Base-by-base conservation (phyloP, 2,113 vertebrate genomes). In the Misgurnus anguillicaudatus region DNA sequence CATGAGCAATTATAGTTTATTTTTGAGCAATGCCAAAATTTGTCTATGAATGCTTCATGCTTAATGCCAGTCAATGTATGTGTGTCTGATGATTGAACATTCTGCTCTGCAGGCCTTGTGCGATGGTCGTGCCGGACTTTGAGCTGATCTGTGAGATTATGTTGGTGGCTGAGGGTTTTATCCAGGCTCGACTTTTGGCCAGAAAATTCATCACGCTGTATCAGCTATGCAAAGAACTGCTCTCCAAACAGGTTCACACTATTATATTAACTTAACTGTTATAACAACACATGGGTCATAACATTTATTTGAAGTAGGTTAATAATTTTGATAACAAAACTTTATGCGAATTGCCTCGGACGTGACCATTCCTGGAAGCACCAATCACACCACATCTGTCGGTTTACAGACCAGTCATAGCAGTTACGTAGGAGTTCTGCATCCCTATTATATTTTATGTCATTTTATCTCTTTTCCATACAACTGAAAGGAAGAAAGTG, bases 101-200 rank as follows among this genome's bases (percentile, higher is more conserved):
- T 58, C 5, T 57, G 39, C 14, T 58, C 19, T 51, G n/a, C 51
- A 99, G 98, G 88, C 97, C 98, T 0, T 99, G 98, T 68, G 97
- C 97, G 0, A 99, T 99, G 97, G 98, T 99, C 39, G 95, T 98
- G 73, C 98, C 98, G 2, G 96, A 99, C 90, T 98, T 99, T 17
- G 97, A 98, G 82, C 87, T 99, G 74, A 99, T 99, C 86, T 99
- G 97, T 92, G 98, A 99, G 86, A 99, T 99, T 58, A 99, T 98
- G 98, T 81, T 99, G 90, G 95, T 99, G 84, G 96, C 98, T 0
- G 97, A 99, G 89, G 98, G 98, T 36, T 99, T 99, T 89, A 87
- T 97, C 0, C 90, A 94, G 63, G 97, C 97, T n/a, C 90, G 95
- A 0, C 71, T 90, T 0, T 86, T 99, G 31, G 96, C 96, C 11